phyloP scores from a whole-genome alignment of 2,888 invertebrate genomes.

The Lithophane semibrunnea region DNA sequence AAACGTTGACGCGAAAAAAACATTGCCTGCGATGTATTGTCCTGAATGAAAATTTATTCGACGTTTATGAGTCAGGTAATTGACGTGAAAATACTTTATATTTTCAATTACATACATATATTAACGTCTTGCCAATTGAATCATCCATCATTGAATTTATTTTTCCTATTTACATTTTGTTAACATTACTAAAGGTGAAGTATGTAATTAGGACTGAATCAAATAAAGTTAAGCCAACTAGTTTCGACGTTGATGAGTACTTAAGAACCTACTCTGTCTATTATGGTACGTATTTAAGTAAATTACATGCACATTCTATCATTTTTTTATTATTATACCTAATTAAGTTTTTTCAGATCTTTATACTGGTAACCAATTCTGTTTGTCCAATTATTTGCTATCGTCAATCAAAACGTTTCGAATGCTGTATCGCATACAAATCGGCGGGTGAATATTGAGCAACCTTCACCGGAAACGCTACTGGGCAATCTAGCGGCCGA shows the following conservation, averaged over 20 bases:
- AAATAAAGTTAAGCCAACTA: constrained; percentile 49
- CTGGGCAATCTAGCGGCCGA: constrained; percentile 86
- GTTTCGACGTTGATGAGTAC: constrained; percentile 43
- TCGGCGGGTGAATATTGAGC: constrained; percentile 85
- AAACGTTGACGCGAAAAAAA: constrained; percentile 74
- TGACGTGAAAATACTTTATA: constrained; percentile 67
- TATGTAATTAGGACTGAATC: constrained; percentile 57
- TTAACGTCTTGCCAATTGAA: constrained; percentile 61
- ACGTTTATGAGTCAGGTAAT: constrained; percentile 69
- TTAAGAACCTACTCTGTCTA: constrained; percentile 52
- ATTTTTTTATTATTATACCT: constrained; percentile 43
- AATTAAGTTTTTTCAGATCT: constrained; percentile 52
- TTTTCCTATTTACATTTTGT: constrained; percentile 54
- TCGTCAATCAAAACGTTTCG: constrained; percentile 85
- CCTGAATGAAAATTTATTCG: constrained; percentile 68
- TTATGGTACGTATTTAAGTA: constrained; percentile 51
- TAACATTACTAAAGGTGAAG: constrained; percentile 66
- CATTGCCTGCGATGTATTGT: constrained; percentile 66
- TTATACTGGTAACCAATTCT: constrained; percentile 62
- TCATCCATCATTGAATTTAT: constrained; percentile 57
- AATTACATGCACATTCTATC: constrained; percentile 54
- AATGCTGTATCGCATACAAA: constrained; percentile 76
- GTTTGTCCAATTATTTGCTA: constrained; percentile 80
- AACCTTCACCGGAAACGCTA: constrained; percentile 89
- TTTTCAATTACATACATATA: constrained; percentile 59